These are phyloP conservation scores for Drosophila carrolli DNA, from an alignment of 1,140 invertebrate species.

Conservation along the genomic window DNA sequence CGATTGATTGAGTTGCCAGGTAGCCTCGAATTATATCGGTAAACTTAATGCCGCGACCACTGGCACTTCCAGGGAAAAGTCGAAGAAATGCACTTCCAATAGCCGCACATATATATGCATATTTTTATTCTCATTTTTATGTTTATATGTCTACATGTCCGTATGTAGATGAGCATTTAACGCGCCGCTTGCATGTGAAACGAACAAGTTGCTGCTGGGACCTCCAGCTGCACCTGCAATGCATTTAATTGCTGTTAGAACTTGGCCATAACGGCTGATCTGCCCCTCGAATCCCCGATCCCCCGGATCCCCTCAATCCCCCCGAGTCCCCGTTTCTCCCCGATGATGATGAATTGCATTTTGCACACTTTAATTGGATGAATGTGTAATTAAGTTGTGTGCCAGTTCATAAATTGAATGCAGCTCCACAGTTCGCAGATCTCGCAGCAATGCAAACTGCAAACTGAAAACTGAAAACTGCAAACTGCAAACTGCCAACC, in stretches of 20 bases:
- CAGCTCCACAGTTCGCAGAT: slow-evolving; percentile 14
- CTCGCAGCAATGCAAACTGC: slow-evolving; percentile 22
- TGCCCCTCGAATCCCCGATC: slow-evolving; percentile 6
- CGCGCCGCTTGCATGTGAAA: slow-evolving; percentile 77
- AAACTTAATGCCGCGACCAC: slow-evolving; percentile 23
- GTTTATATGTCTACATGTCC: neutral
- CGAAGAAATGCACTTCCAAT: slow-evolving; percentile 17
- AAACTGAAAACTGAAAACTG: slow-evolving; percentile 9
- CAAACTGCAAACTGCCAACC: slow-evolving; percentile 4
- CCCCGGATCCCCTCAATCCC: neutral
- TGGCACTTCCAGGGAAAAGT: slow-evolving; percentile 1
- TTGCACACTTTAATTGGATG: slow-evolving; percentile 82
- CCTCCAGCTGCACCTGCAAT: slow-evolving; percentile 69
- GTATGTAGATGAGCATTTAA: slow-evolving; percentile 68
- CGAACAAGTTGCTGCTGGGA: slow-evolving; percentile 52
- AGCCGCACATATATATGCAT: neutral
- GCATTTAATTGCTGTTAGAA: slow-evolving; percentile 80
- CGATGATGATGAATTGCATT: slow-evolving; percentile 80
- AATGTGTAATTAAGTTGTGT: slow-evolving; percentile 82
- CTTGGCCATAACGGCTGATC: slow-evolving; percentile 74
- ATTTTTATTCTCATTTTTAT: slow-evolving; percentile 4
- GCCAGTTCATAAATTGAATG: slow-evolving; percentile 63
- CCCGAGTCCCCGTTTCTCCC: neutral
- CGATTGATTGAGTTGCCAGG: slow-evolving; percentile 38
- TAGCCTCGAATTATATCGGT: slow-evolving; percentile 41